A percentile compares a stretch with the other conserved stretches of the same genome.
These are phyloP conservation scores for Fundulus diaphanus DNA, from an alignment of 2,797 vertebrate species.

Conservation along the genomic window DNA sequence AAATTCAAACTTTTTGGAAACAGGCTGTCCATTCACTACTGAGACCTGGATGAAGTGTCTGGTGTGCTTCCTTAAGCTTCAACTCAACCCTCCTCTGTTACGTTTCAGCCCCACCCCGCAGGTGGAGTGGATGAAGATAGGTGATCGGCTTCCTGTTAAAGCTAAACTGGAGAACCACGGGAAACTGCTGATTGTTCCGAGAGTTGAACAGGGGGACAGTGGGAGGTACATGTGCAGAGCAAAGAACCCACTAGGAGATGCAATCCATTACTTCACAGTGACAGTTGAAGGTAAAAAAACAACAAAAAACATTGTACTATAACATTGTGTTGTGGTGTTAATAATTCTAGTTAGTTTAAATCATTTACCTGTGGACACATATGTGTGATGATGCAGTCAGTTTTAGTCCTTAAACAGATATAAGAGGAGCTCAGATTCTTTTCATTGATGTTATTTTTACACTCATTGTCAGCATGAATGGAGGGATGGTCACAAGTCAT, in stretches of 20 bases:
- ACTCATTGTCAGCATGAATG: not conserved
- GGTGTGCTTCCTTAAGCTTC: not conserved
- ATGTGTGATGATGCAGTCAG: not conserved
- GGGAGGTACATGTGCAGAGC: slow-evolving; percentile 92
- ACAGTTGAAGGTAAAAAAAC: slow-evolving; percentile 88
- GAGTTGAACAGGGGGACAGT: slow-evolving; percentile 81
- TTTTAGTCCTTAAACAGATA: no score
- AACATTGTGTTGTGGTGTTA: not conserved
- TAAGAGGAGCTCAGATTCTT: no score
- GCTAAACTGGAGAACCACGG: slow-evolving; percentile 82
- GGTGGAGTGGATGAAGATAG: slow-evolving; percentile 87
- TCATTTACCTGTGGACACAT: not conserved
- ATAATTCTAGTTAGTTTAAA: not conserved
- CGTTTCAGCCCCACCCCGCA: slow-evolving; percentile 88
- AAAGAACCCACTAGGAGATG: slow-evolving; percentile 83
- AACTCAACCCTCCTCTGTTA: not conserved
- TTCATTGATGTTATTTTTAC: no score
- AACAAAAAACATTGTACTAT: not conserved
- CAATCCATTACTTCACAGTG: slow-evolving; percentile 85
- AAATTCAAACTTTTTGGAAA: not conserved
- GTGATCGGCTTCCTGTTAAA: slow-evolving; percentile 75
- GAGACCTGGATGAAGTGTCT: no score
- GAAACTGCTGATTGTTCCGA: slow-evolving; percentile 85
- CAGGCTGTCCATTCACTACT: no score
- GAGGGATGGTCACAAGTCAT: not conserved